Base-by-base conservation (phyloP, 1,140 invertebrate genomes). In the Drosophila sp. region DNA sequence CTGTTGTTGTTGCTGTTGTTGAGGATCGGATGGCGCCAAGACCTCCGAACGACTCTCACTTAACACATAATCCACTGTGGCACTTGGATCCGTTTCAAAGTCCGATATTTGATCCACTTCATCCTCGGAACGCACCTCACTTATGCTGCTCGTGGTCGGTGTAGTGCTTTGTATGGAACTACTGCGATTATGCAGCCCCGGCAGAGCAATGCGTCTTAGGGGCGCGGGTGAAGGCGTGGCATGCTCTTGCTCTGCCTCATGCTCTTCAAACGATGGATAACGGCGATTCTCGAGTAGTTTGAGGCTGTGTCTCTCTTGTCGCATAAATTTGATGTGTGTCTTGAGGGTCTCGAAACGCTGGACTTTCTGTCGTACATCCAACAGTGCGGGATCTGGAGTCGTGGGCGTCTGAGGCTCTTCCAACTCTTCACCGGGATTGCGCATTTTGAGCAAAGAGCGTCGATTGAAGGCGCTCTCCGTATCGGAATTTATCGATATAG, bases 101-200 rank as follows among this genome's bases (percentile, higher is more conserved):
- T 91, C 90, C 0, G 90, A 90, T 56, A 90, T 79, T 32, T 91
- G 81, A 57, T 91, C 90, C 17, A 91, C 79, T 57, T 91, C 90
- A 60, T 91, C 90, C 54, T 91, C 90, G 58, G 90, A 91, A 4
- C 84, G 90, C 66, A 87, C 90, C 57, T 91, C 90, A 41, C 90
- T 84, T 11, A 91, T 91, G 78, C 86, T 90, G n/a, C 40, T 60
- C 1, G 47, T 50, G 11, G 29, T 57, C 1, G 64, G 4, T 23
- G 67, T 73, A 1, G 71, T 66, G 40, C 68, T 83, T 25, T 63
- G 70, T 29, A 72, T 70, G n/a, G 76, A 82, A 63, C 68, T 76
- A 40, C 41, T 69, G 25, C 66, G 44, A 50, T 50, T 41, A 10
- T 60, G 47, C 10, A 77, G 11, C 0, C 73, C 77, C 0, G 70